Evolutionary conservation across 2,797 vertebrate species (phyloP).

Genomic region (Anguilla pacifica): DNA sequence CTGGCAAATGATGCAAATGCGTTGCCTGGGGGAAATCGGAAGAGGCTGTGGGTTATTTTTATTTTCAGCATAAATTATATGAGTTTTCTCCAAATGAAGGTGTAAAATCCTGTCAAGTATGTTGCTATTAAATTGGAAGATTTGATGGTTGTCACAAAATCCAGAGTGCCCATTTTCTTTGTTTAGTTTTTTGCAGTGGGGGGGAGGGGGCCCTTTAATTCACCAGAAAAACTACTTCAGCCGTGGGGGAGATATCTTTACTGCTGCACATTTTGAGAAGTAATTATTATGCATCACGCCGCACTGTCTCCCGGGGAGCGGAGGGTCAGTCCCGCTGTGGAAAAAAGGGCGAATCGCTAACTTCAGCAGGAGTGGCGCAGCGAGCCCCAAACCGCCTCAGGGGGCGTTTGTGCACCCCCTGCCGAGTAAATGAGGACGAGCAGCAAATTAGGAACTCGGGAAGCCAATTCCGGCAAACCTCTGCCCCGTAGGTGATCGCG

Average conservation of each 20-base stretch:
- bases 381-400: not conserved
- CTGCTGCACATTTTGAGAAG: not conserved
- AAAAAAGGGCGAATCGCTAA: not conserved
- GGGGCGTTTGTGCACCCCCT: not conserved
- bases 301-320: not conserved
- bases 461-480: not conserved
- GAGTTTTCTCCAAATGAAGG: conserved; percentile 15
- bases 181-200: not conserved
- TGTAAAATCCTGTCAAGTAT: not conserved
- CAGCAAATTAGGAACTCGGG: not conserved
- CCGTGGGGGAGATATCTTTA: not conserved
- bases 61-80: conserved; percentile 23
- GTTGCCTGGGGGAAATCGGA: conserved; percentile 20
- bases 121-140: not conserved
- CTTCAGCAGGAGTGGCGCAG: not conserved
- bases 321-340: not conserved
- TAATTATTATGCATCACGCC: not conserved
- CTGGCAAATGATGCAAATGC: conserved; percentile 37
- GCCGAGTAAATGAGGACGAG: not conserved
- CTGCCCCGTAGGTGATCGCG: not conserved
- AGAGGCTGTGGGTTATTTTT: conserved; percentile 31
- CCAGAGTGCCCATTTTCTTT: not conserved
- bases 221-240: not conserved
- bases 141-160: not conserved
- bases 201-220: not conserved